phyloP scores from a whole-genome alignment of 2,797 vertebrate species.

The Lithobates pipiens region DNA sequence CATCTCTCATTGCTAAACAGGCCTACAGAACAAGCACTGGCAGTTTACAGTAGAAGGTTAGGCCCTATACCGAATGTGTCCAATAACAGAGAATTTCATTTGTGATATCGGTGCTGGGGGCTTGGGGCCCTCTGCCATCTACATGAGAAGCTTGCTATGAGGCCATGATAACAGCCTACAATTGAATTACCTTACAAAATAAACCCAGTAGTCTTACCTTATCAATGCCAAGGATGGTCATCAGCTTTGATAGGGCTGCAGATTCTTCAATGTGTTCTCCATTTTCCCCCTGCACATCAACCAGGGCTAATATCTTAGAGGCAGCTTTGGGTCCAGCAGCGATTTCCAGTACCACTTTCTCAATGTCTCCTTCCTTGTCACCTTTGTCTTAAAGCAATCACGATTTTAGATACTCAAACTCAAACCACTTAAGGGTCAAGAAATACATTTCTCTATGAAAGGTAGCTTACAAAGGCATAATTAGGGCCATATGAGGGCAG shows the following conservation, averaged over 20 bases:
- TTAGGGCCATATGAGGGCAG: neutral
- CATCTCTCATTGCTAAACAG: no score
- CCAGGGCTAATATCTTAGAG: slow-evolving; percentile 76
- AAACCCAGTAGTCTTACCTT: neutral
- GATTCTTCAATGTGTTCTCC: slow-evolving; percentile 61
- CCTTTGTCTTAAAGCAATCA: slow-evolving; percentile 47
- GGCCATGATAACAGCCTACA: neutral
- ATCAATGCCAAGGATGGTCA: slow-evolving; percentile 75
- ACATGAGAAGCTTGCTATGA: neutral
- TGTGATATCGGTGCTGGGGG: no score
- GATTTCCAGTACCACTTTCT: slow-evolving; percentile 81
- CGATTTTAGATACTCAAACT: neutral
- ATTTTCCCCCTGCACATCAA: slow-evolving; percentile 59
- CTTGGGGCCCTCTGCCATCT: no score
- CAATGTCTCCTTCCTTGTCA: slow-evolving; percentile 70
- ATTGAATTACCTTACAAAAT: neutral
- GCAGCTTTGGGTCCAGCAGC: slow-evolving; percentile 78
- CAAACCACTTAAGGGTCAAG: neutral
- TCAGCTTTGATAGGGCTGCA: slow-evolving; percentile 75
- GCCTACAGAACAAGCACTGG: no score
- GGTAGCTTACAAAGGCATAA: neutral
- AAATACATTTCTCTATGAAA: no score
- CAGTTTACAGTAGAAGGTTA: no score
- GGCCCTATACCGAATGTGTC: no score
- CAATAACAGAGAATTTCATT: no score